Evolutionary conservation across 2,888 invertebrate species (phyloP), one percentile per base, ranked within the genome.

Genomic region (Drosophila nr. perissopoda): DNA sequence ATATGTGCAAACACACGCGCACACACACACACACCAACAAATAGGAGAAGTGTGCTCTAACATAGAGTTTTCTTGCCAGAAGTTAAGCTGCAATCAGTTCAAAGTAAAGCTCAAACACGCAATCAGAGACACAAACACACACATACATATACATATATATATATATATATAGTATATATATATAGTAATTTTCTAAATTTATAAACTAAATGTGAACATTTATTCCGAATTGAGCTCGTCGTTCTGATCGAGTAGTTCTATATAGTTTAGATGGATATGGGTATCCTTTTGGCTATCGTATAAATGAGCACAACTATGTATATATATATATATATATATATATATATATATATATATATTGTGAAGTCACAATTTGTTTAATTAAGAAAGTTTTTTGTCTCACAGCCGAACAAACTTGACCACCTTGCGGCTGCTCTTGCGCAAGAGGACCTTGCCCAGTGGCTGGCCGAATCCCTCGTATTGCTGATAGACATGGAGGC

Each of bases 401-500:
- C 58, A 91, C 69, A 89, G 68, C 31, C 91, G 80, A 27, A 90
- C 88, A 82, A 92, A 92, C 80, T 92, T 92, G n/a, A 92, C 93
- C 71, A 92, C 69, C 73, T 92, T 92, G 40, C 89, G 92, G 36
- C 73, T 80, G 68, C 83, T 91, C 76, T 91, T 92, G 34, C 91
- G 88, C 2, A 93, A 69, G 33, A 93, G 78, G 11, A 93, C 88
- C 79, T 91, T 92, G 31, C 93, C 93, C 38, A 93, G 77, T 11
- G 93, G 93, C 62, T 93, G 92, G 4, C 92, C 92, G 66, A 93
- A 93, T 4, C 89, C 89, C 70, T 93, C 92, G 71, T 90, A 91
- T 42, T 93, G 89, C 75, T 92, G 91, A 87, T 94, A 96, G 69
- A 96, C 94, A 45, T 95, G 94, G 57, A 94, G 92, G 0, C 96